Evolutionary conservation across 2,888 invertebrate species (phyloP).

Genomic region (Mongoloraphidia duomilia): DNA sequence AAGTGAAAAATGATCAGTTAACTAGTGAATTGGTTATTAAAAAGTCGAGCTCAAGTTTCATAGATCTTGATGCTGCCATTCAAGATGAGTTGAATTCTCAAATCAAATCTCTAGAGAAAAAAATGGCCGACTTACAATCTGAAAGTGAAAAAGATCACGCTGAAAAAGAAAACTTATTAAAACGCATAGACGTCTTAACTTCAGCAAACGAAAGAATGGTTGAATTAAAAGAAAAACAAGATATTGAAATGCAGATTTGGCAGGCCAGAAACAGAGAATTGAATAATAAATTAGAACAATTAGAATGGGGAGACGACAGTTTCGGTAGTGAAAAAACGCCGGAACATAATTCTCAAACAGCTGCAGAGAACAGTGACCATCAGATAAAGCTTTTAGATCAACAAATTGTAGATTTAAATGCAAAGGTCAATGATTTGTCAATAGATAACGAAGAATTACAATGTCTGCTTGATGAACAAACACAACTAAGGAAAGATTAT

Average conservation of each 20-base stretch:
- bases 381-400: constrained; percentile 12
- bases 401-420: constrained; percentile 35
- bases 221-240: constrained; percentile 71
- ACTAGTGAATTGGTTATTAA: constrained; percentile 38
- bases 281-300: constrained; percentile 44
- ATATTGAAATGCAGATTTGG: constrained; percentile 57
- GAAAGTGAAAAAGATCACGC: constrained; percentile 43
- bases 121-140: constrained; percentile 39
- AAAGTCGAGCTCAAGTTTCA: constrained; percentile 35
- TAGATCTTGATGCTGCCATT: constrained; percentile 60
- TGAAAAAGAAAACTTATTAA: constrained; percentile 54
- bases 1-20: constrained; percentile 47
- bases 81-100: constrained; percentile 67
- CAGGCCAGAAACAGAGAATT: constrained; percentile 57
- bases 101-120: constrained; percentile 48
- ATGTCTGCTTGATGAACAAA: constrained; percentile 38
- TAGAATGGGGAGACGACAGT: constrained; percentile 34
- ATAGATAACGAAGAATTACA: constrained; percentile 46
- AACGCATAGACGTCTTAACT: constrained; percentile 58
- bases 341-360: background rate
- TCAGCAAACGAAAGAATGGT: constrained; percentile 61
- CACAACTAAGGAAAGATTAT: constrained; percentile 22
- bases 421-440: constrained; percentile 41
- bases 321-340: constrained; percentile 10
- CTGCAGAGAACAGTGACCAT: background rate